Evolutionary conservation across 2,113 vertebrate species (phyloP).

Genomic region (Eudyptes chrysolophus): DNA sequence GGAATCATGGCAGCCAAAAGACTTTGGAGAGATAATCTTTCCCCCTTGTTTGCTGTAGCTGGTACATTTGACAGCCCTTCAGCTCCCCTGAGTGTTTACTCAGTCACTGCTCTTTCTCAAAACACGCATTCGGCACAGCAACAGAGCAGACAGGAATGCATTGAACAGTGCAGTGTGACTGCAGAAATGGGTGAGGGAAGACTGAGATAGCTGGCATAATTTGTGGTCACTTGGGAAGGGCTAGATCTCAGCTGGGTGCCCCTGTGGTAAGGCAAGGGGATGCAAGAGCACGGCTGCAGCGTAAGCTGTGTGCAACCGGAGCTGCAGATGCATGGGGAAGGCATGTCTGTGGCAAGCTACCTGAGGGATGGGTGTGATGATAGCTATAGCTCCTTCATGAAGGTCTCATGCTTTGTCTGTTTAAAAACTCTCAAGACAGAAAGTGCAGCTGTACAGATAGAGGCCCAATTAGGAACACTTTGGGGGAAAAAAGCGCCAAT

Average conservation of each 20-base stretch:
- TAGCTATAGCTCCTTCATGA: background rate
- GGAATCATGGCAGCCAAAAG: background rate
- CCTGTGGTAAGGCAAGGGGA: background rate
- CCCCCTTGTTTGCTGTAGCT: background rate
- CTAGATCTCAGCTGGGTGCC: background rate
- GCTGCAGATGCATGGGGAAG: background rate
- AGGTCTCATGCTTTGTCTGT: background rate
- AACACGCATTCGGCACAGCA: rapidly evolving
- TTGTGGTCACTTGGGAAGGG: background rate
- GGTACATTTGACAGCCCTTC: background rate
- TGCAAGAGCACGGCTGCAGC: rapidly evolving
- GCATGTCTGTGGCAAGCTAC: rapidly evolving
- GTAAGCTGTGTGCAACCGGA: rapidly evolving
- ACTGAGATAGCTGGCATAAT: background rate
- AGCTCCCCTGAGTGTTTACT: background rate
- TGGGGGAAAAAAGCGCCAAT: background rate
- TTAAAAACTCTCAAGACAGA: background rate
- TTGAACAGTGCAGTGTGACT: background rate
- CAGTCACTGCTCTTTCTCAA: background rate
- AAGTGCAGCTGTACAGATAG: background rate
- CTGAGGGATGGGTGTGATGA: background rate
- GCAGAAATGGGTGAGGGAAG: background rate
- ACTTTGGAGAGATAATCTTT: background rate
- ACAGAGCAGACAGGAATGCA: background rate
- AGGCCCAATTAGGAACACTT: background rate